phyloP scores from a whole-genome alignment of 2,797 vertebrate species.

The Parauchenoglanis punctatus region DNA sequence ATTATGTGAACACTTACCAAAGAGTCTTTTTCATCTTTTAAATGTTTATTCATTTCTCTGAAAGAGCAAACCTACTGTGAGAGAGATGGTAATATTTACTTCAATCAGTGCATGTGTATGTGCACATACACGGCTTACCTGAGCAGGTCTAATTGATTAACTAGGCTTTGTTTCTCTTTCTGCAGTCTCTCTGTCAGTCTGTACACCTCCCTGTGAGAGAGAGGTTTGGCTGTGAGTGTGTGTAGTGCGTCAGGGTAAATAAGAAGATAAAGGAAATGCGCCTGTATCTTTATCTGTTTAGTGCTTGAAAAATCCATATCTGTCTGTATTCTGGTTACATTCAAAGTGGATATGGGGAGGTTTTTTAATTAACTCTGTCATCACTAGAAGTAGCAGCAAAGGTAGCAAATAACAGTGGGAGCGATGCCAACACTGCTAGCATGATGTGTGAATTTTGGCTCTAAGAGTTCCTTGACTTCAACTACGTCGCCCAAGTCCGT shows the following conservation, averaged over 20 bases:
- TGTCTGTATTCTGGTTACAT: neutral
- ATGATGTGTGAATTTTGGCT: neutral
- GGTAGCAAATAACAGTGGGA: no score
- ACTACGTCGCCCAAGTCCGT: neutral
- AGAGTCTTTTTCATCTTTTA: slow-evolving; percentile 84
- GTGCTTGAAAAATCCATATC: neutral
- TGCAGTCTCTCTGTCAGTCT: slow-evolving; percentile 86
- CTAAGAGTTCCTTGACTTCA: neutral
- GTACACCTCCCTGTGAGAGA: slow-evolving; percentile 84
- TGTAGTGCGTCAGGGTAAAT: neutral
- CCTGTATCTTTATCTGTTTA: neutral
- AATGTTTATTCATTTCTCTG: slow-evolving; percentile 94
- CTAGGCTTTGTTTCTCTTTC: slow-evolving; percentile 87
- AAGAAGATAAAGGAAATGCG: neutral
- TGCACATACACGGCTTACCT: slow-evolving; percentile 70
- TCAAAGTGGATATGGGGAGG: neutral
- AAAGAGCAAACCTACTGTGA: slow-evolving; percentile 9
- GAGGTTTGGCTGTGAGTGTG: neutral
- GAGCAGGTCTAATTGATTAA: slow-evolving; percentile 90
- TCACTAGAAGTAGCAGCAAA: neutral
- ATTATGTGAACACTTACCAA: slow-evolving; percentile 72
- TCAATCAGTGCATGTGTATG: neutral
- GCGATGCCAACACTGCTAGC: neutral
- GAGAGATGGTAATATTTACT: neutral
- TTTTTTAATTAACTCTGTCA: neutral